Percentiles rank a stretch among this genome's conserved stretches.
These are phyloP conservation scores for Strigops habroptila DNA, from an alignment of 2,113 vertebrate genomes.

Conservation along the genomic window DNA sequence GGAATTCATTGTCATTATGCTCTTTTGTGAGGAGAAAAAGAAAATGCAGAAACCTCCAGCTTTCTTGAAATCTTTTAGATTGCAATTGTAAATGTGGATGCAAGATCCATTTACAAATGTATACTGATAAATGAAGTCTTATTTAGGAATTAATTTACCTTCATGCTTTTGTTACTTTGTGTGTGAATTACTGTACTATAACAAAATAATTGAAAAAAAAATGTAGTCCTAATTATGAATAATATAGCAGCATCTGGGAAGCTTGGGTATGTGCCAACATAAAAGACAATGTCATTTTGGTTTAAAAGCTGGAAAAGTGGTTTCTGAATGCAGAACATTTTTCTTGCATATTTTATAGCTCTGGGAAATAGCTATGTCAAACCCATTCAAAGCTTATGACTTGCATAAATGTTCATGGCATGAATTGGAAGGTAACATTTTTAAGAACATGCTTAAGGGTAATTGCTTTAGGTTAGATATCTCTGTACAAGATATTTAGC, in stretches of 20 bases:
- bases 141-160: background rate
- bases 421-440: background rate
- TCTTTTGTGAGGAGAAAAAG: background rate
- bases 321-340: slow-evolving; percentile 4
- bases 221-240: background rate
- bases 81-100: background rate
- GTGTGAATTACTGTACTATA: background rate
- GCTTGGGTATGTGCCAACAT: background rate
- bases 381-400: background rate
- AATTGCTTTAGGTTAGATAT: background rate
- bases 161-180: background rate
- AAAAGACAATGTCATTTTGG: background rate
- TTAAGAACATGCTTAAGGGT: background rate
- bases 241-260: slow-evolving; percentile 31
- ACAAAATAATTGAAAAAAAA: background rate
- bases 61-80: background rate
- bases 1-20: background rate
- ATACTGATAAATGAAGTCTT: background rate
- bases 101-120: background rate
- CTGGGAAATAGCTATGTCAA: background rate
- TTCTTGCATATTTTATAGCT: background rate
- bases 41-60: background rate
- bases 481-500: background rate
- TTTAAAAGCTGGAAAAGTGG: background rate
- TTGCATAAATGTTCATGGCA: background rate